These are phyloP conservation scores for Gorsachius goisagi DNA, from an alignment of 2,113 vertebrate genomes.

Conservation along the genomic window DNA sequence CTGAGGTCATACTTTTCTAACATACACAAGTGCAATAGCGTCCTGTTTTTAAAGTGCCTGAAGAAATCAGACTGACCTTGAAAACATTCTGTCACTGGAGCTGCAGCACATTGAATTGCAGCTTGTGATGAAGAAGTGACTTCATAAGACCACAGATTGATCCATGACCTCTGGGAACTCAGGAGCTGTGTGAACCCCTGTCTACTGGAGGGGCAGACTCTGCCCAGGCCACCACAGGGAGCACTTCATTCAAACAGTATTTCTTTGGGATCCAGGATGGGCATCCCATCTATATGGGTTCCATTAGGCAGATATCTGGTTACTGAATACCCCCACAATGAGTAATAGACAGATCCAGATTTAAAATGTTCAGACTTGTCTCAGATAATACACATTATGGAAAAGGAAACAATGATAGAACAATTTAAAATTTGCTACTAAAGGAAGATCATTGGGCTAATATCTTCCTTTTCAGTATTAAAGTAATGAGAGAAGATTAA, in stretches of 20 bases:
- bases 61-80: background rate
- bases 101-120: background rate
- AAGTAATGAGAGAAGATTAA: background rate
- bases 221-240: background rate
- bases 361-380: background rate
- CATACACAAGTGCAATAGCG: background rate
- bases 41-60: background rate
- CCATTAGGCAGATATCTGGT: background rate
- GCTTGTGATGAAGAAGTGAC: background rate
- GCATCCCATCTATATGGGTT: background rate
- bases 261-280: background rate
- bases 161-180: background rate
- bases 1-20: background rate
- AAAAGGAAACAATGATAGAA: background rate
- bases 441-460: background rate
- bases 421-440: background rate
- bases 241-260: background rate
- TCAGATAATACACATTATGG: background rate
- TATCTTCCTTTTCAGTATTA: background rate
- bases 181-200: accelerated
- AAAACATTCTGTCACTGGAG: background rate
- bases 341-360: background rate
- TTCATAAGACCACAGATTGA: background rate
- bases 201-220: background rate
- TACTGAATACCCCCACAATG: background rate